A percentile compares a stretch with the other conserved stretches of the same genome.
These are phyloP conservation scores for Cotesia vestalis DNA, from an alignment of 1,140 invertebrate species.

Conservation along the genomic window DNA sequence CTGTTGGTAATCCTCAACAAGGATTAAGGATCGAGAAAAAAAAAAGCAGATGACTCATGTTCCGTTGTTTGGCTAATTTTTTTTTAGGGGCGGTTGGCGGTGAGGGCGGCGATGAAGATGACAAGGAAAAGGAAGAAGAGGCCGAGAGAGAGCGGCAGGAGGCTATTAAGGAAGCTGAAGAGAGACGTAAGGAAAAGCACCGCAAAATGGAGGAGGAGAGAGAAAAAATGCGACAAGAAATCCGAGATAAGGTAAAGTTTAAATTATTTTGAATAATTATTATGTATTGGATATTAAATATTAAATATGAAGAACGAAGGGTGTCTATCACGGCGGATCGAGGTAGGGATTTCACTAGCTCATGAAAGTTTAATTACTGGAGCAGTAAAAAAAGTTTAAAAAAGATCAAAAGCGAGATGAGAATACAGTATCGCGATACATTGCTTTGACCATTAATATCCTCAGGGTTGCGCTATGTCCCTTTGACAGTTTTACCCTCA, in stretches of 20 bases:
- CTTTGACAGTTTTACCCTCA: conserved; percentile 17
- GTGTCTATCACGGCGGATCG: no score
- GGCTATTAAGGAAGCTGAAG: conserved; percentile 92
- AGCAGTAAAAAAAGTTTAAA: background rate
- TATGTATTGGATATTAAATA: no score
- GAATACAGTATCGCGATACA: conserved; percentile 12
- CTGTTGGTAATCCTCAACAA: background rate
- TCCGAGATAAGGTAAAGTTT: conserved; percentile 90
- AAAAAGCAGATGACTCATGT: background rate
- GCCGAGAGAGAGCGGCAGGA: conserved; percentile 93
- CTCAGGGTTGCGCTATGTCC: background rate
- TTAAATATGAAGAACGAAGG: no score
- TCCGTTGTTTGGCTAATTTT: conserved; percentile 29
- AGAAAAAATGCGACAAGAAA: conserved; percentile 97
- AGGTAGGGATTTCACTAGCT: background rate
- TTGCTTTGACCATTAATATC: conserved; percentile 26
- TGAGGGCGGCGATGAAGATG: conserved; percentile 86
- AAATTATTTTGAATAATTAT: background rate
- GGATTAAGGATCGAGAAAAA: background rate
- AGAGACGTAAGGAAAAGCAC: conserved; percentile 95
- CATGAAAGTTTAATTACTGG: conserved; percentile 23
- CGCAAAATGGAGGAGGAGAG: conserved; percentile 98
- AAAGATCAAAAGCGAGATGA: conserved; percentile 9
- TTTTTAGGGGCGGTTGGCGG: conserved; percentile 86
- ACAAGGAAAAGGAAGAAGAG: conserved; percentile 94